Percentiles rank a stretch among this genome's conserved stretches.
Evolutionary conservation across 2,113 vertebrate species (phyloP).

Genomic region (Galeopterus variegatus): DNA sequence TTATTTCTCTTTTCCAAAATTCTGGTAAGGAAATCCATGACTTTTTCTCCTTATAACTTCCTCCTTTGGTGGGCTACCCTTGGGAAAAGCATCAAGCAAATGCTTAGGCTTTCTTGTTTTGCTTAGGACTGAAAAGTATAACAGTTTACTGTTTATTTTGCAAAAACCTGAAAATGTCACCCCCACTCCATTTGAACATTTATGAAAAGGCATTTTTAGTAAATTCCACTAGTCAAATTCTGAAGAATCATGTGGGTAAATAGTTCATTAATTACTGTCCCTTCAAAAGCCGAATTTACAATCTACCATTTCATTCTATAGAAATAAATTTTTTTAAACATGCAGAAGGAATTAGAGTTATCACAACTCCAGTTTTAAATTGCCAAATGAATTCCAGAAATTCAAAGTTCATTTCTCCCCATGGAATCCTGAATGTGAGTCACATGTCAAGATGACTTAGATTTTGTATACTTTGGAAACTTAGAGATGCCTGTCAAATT

Average conservation of each 20-base stretch:
- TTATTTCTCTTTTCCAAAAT: conserved; percentile 29
- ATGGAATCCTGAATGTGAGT: conserved; percentile 60
- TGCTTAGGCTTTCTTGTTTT: conserved; percentile 23
- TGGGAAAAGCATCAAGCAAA: conserved; percentile 50
- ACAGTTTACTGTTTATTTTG: conserved; percentile 14
- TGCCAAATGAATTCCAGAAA: conserved; percentile 68
- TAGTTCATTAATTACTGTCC: neutral
- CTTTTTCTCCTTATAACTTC: neutral
- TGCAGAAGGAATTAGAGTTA: neutral
- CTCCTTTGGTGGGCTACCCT: neutral
- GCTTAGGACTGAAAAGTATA: conserved; percentile 26
- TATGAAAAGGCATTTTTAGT: conserved; percentile 48
- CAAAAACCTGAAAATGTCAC: conserved; percentile 50
- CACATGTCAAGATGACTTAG: conserved; percentile 56
- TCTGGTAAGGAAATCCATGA: neutral
- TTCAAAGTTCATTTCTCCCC: conserved; percentile 52
- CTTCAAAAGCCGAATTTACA: conserved; percentile 57
- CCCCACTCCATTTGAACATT: neutral
- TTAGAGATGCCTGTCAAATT: conserved; percentile 63
- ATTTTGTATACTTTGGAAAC: conserved; percentile 67
- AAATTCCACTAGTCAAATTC: conserved; percentile 38
- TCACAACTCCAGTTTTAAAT: conserved; percentile 61
- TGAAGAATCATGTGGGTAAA: conserved; percentile 35
- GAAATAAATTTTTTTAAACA: conserved; percentile 55
- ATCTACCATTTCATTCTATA: conserved; percentile 24